Percentiles rank a stretch among this genome's conserved stretches.
These are phyloP conservation scores for Heliothis peltigera DNA, from an alignment of 2,888 invertebrate genomes.

Conservation along the genomic window DNA sequence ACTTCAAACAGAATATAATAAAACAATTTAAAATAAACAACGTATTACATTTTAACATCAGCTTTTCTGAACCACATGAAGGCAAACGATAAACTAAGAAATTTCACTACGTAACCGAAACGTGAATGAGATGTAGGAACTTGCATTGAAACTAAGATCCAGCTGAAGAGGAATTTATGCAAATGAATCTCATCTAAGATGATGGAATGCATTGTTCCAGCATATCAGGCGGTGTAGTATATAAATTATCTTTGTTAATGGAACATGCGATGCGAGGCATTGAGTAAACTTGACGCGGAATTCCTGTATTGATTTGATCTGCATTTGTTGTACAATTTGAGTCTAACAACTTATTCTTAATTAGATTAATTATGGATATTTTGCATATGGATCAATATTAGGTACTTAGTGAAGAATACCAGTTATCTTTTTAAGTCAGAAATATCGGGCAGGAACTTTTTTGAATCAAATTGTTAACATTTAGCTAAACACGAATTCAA, in stretches of 20 bases:
- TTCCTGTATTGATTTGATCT: conserved; percentile 28
- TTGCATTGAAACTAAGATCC: conserved; percentile 66
- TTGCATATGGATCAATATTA: no score
- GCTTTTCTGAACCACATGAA: conserved; percentile 19
- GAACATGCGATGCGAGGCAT: conserved; percentile 31
- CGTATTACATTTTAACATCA: conserved; percentile 43
- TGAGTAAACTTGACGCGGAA: conserved; percentile 23
- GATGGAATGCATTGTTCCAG: conserved; percentile 73
- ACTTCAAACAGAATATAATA: background rate
- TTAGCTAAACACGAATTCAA: background rate
- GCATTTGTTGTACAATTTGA: background rate
- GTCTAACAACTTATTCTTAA: background rate
- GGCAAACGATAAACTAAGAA: conserved; percentile 48
- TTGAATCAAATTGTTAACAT: background rate
- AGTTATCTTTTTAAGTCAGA: background rate
- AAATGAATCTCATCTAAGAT: conserved; percentile 75
- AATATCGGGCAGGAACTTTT: background rate
- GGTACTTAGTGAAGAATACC: background rate
- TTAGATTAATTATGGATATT: no score
- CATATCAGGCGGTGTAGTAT: conserved; percentile 63
- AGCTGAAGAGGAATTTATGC: conserved; percentile 71
- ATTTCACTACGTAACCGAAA: conserved; percentile 61
- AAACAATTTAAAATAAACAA: conserved; percentile 41
- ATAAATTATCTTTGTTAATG: conserved; percentile 66
- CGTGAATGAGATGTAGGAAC: conserved; percentile 59